phyloP scores from a whole-genome alignment of 2,888 invertebrate genomes.

The Podabrus alpinus region DNA sequence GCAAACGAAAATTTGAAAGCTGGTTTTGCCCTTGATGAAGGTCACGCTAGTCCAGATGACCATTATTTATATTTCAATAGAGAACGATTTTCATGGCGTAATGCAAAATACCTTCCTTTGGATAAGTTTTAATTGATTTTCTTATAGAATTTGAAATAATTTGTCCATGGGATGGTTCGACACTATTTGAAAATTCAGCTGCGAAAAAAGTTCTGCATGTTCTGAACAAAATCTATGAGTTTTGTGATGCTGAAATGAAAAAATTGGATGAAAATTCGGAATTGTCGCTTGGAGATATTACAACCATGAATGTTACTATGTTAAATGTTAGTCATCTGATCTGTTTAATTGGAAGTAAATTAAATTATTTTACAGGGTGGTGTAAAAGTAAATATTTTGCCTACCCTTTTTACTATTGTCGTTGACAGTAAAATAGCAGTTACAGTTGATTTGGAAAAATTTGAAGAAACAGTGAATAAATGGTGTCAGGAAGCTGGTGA shows the following conservation, averaged over 20 bases:
- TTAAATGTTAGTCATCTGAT: constrained; percentile 59
- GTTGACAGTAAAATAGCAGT: constrained; percentile 76
- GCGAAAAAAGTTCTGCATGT: constrained; percentile 79
- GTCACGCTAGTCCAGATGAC: constrained; percentile 71
- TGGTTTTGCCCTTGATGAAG: constrained; percentile 87
- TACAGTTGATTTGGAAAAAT: constrained; percentile 63
- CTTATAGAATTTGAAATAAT: constrained; percentile 74
- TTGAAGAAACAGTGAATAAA: constrained; percentile 57
- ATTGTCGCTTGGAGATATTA: constrained; percentile 75
- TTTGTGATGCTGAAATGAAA: background rate
- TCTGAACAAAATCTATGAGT: constrained; percentile 29
- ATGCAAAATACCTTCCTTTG: constrained; percentile 49
- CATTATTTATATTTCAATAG: constrained; percentile 72
- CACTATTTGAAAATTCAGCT: constrained; percentile 78
- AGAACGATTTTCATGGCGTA: constrained; percentile 84
- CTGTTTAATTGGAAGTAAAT: too few relatives aligned
- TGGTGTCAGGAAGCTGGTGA: constrained; percentile 63
- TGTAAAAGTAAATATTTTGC: constrained; percentile 88
- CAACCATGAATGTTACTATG: constrained; percentile 82
- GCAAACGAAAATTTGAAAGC: constrained; percentile 79
- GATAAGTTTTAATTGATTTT: background rate
- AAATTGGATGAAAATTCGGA: background rate
- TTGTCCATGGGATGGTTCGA: constrained; percentile 87
- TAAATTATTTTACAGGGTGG: constrained; percentile 67
- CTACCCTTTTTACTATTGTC: constrained; percentile 75